Evolutionary conservation across 2,113 vertebrate genomes (phyloP).

Genomic region (Lepidothrix coronata): DNA sequence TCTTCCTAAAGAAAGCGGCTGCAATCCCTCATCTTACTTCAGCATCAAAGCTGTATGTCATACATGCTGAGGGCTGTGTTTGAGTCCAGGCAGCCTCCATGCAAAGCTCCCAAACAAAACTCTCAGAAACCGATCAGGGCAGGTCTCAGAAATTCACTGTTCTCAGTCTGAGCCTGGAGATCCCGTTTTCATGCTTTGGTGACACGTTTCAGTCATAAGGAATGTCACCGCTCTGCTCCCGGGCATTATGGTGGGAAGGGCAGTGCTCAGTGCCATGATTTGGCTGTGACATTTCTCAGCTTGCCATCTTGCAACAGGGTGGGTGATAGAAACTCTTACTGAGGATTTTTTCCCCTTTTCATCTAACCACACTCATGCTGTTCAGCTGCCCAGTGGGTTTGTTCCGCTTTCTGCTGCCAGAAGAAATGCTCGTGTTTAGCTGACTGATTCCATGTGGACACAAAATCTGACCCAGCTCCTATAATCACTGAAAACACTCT

Average conservation of each 20-base stretch:
- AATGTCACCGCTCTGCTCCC: background rate
- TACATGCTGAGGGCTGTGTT: background rate
- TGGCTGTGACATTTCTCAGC: background rate
- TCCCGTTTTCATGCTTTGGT: background rate
- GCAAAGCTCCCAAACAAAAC: background rate
- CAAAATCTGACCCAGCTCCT: background rate
- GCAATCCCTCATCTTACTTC: background rate
- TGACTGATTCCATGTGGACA: background rate
- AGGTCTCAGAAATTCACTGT: background rate
- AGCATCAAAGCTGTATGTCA: background rate
- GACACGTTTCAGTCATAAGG: background rate
- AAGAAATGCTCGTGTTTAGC: background rate
- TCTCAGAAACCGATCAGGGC: background rate
- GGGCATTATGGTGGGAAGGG: background rate
- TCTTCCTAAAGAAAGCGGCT: background rate
- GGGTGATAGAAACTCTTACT: background rate
- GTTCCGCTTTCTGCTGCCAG: background rate
- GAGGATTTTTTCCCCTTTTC: background rate
- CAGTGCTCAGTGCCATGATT: background rate
- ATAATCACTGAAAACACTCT: background rate
- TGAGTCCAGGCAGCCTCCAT: background rate
- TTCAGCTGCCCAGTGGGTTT: background rate
- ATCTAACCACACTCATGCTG: background rate
- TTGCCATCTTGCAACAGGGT: fast-evolving
- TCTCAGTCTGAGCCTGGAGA: background rate